Evolutionary conservation across 2,797 vertebrate species (phyloP), one percentile per base, ranked within the genome.

Genomic region (Sebastes taczanowskii): DNA sequence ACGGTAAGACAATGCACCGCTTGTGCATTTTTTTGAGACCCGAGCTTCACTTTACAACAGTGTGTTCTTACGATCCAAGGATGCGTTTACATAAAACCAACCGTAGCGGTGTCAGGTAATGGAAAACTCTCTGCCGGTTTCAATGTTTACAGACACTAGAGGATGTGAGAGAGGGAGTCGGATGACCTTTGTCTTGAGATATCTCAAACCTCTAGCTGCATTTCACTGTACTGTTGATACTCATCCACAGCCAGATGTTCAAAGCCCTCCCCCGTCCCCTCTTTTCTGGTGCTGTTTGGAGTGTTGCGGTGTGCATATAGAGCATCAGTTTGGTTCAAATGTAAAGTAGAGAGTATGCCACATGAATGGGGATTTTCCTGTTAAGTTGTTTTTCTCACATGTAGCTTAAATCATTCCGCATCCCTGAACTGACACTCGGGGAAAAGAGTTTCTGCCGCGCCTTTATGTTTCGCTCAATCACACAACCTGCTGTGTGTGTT

Each of bases 131-230:
- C 67, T 27, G 25, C 1, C 13, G 32, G 52, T 68, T 27, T 80
- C 23, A 78, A 42, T 84, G 81, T 89, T 90, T 87, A 87, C 79
- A 81, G 74, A 67, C 76, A 82, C 78, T 4, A 35, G 78, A 78
- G 82, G 82, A 85, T 76, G 60, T 46, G 63, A 74, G 79, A 66
- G 80, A 75, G 52, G 42, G 82, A 78, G 74, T 68, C 18, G 1
- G 18, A 77, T 70, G 80, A 93, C 74, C 82, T 91, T 86, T 73
- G 69, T 84, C 82, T 83, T 58, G 56, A 91, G 88, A 91, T 67
- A 77, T 80, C 82, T 86, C 81, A 81, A 68, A 86, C 72, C 77
- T 81, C 77, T 20, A 34, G 66, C 63, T 85, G 74, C 81, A 80
- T 66, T 67, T 82, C 61, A 60, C 61, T 69, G 62, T 74, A 77